Base-by-base conservation (phyloP, 2,888 invertebrate genomes). In the Lydus trimaculatus region DNA sequence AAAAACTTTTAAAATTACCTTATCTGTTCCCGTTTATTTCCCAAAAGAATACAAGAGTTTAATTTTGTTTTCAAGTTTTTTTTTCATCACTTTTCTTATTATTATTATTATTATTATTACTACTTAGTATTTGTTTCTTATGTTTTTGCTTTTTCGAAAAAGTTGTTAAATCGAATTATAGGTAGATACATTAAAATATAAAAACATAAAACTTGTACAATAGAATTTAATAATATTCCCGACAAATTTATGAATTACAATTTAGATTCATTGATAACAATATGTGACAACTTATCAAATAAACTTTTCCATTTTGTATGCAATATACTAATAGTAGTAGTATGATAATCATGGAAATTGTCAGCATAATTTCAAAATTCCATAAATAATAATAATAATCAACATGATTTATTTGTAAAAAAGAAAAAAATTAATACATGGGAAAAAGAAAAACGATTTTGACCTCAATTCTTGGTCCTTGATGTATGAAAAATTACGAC, bases 11-110 rank as follows among this genome's bases (percentile, higher is more conserved):
- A 48, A 48, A 48, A 48, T 48, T 48, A 48, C 48, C 48, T 20
- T 48, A 48, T 48, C 48, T 48, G 48, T 48, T 48, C 7, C 43
- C 48, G 20, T 48, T 48, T 48, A 48, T 48, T 48, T 48, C 48
- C 48, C 48, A 48, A 20, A 48, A 20, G 48, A 48, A 48, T 48
- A 48, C 48, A 11, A 3, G 20, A 48, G 9, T 48, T 20, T 48
- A 48, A 48, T 20, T 48, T 48, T 48, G 48, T 48, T 23, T 20
- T 48, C 9, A 48, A 48, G 9, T 28, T 28, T 28, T 20, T 48
- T 20, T 48, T 48, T 20, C 17, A 39, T n/a, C n/a, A 43, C 43
- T 43, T 33, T 33, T 33, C 33, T 33, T 33, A 33, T 33, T 33
- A 33, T 2, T 2, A 33, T 6, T 33, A n/a, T 33, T 7, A 7